phyloP scores from a whole-genome alignment of 64 coral and sea anemone genomes.

The Hydrozoanthus tunicans region DNA sequence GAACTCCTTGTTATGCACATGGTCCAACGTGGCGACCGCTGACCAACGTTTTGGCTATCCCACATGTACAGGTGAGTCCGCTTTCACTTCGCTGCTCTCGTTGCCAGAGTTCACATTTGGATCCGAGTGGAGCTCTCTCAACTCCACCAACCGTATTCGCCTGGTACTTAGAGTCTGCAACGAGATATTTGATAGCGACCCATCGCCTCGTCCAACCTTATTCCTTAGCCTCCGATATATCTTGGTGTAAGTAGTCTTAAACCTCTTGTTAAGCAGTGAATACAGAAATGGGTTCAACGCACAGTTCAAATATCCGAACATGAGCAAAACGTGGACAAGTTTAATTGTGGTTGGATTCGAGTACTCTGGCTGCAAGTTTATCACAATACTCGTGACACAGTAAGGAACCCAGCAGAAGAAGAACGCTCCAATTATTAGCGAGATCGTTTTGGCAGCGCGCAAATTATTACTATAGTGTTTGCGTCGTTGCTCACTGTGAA shows the following conservation, averaged over 20 bases:
- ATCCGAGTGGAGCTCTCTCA: neutral
- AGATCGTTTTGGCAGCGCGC: slow-evolving; percentile 65
- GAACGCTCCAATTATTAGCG: slow-evolving; percentile 65
- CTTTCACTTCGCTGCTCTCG: neutral
- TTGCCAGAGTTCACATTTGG: slow-evolving; percentile 26
- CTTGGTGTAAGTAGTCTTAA: slow-evolving; percentile 40
- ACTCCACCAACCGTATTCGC: slow-evolving; percentile 15
- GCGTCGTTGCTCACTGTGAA: neutral
- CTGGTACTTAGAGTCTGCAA: slow-evolving; percentile 30
- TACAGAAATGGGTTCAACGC: slow-evolving; percentile 63
- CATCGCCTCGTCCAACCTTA: neutral
- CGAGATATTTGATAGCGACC: neutral
- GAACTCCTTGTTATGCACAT: no score
- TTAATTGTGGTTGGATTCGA: neutral
- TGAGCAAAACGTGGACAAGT: neutral
- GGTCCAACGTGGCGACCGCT: no score
- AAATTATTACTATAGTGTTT: slow-evolving; percentile 34
- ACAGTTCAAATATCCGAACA: slow-evolving; percentile 58
- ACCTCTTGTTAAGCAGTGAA: slow-evolving; percentile 46
- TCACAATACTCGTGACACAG: slow-evolving; percentile 44
- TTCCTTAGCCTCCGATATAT: neutral
- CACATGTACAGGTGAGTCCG: no score
- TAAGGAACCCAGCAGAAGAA: slow-evolving; percentile 70
- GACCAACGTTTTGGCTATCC: no score
- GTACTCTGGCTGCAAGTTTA: neutral